Evolutionary conservation across 2,797 vertebrate genomes (phyloP).

Genomic region (Trachops cirrhosus): DNA sequence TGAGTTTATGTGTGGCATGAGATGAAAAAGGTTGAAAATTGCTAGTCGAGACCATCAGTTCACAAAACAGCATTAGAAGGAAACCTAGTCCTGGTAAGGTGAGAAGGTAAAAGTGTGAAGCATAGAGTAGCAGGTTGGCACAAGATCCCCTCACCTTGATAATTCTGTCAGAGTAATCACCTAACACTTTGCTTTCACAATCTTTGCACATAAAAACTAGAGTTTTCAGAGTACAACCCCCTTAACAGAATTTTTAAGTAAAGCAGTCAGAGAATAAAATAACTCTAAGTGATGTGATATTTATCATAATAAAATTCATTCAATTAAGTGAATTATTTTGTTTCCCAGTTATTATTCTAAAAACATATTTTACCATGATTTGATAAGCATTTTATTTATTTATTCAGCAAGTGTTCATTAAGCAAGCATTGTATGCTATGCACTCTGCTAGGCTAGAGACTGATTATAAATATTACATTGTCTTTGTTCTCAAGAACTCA

Average conservation of each 20-base stretch:
- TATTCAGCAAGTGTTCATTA: neutral
- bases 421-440: neutral
- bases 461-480: neutral
- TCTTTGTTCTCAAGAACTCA: neutral
- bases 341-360: neutral
- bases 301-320: neutral
- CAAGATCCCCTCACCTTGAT: neutral
- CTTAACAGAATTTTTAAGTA: neutral
- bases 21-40: neutral
- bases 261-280: neutral
- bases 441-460: neutral
- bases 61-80: neutral
- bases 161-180: neutral
- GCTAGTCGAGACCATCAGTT: neutral
- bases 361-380: neutral
- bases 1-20: neutral
- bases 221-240: neutral
- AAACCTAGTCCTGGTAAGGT: neutral
- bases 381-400: neutral
- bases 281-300: neutral
- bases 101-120: neutral
- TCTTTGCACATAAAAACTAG: neutral
- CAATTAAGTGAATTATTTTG: constrained; percentile 1
- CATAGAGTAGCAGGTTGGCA: neutral
- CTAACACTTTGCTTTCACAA: neutral